A percentile compares a stretch with the other conserved stretches of the same genome.
Evolutionary conservation across 2,888 invertebrate species (phyloP).

Genomic region (Bombylius discolor): DNA sequence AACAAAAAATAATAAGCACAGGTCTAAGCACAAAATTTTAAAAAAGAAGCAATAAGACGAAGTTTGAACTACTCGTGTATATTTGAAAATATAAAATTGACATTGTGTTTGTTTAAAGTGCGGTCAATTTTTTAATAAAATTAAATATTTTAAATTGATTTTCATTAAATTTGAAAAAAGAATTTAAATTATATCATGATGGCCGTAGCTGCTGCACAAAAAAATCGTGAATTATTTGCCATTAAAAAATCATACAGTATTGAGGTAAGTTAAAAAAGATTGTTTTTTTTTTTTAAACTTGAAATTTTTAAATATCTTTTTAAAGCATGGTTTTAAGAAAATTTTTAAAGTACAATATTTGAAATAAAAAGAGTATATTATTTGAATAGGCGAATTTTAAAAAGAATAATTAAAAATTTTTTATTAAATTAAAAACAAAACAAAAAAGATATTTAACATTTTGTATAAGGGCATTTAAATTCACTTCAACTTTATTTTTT

Average conservation of each 20-base stretch:
- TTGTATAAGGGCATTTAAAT: no score
- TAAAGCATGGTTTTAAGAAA: background rate
- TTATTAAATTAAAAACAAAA: no score
- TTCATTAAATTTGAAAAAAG: background rate
- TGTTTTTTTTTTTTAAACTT: background rate
- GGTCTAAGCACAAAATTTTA: background rate
- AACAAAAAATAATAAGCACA: background rate
- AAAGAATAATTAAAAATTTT: no score
- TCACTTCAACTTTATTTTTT: no score
- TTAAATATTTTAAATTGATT: no score
- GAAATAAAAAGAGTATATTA: no score
- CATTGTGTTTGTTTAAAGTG: background rate
- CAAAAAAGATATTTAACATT: no score
- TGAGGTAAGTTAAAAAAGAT: slow-evolving; percentile 57
- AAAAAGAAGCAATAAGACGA: slow-evolving; percentile 12
- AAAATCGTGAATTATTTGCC: slow-evolving; percentile 92
- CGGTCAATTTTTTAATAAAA: background rate
- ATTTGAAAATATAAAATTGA: background rate
- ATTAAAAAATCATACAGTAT: slow-evolving; percentile 96
- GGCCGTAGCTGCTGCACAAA: slow-evolving; percentile 85
- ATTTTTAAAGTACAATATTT: background rate
- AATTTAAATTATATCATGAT: slow-evolving; percentile 42
- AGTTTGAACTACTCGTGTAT: slow-evolving; percentile 4
- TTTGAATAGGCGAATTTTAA: no score
- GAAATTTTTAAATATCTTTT: background rate